A percentile compares a stretch with the other conserved stretches of the same genome.
phyloP scores from a whole-genome alignment of 2,797 vertebrate genomes.

The Alectoris magna region DNA sequence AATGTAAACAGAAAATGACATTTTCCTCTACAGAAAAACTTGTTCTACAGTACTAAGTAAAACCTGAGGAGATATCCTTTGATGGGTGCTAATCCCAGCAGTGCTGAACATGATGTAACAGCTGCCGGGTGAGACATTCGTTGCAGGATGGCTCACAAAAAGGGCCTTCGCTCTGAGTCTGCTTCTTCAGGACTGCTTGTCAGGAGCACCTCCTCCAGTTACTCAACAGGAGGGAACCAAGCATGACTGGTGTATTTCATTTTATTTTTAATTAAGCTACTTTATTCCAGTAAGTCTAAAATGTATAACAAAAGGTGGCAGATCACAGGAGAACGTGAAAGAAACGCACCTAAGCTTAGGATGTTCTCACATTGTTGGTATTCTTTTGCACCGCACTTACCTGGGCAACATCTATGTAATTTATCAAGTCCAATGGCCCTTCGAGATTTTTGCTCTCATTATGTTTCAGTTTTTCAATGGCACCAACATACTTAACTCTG shows the following conservation, averaged over 20 bases:
- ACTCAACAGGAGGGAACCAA: background rate
- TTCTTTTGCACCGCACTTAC: conserved; percentile 72
- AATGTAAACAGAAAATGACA: background rate
- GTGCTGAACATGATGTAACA: background rate
- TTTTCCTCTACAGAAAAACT: background rate
- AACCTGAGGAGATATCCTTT: background rate
- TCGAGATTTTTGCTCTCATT: conserved; percentile 90
- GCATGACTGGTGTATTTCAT: background rate
- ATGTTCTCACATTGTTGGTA: background rate
- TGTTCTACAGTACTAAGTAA: background rate
- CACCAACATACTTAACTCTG: conserved; percentile 94
- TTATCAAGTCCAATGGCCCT: conserved; percentile 94
- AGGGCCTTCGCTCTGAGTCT: background rate
- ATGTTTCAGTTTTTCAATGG: conserved; percentile 90
- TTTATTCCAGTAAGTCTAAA: background rate
- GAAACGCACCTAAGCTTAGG: background rate
- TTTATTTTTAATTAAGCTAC: background rate
- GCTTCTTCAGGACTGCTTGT: background rate
- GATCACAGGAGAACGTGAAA: background rate
- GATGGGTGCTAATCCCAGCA: background rate
- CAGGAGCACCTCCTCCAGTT: background rate
- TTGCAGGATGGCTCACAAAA: background rate
- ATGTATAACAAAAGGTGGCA: background rate
- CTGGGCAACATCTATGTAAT: conserved; percentile 97
- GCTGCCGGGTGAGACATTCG: background rate